Evolutionary conservation across 2,888 invertebrate genomes (phyloP).

Genomic region (Amphipyra tragopoginis): DNA sequence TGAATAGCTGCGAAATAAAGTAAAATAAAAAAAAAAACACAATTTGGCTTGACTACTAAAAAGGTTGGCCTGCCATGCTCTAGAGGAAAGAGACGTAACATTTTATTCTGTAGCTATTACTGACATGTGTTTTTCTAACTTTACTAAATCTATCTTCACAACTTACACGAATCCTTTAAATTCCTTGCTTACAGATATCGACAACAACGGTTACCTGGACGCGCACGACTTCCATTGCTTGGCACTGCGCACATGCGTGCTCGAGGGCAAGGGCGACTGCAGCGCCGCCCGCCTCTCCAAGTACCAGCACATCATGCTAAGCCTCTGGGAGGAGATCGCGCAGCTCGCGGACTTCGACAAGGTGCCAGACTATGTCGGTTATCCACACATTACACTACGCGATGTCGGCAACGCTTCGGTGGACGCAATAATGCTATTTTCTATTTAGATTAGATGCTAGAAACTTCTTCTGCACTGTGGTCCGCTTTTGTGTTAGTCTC

Average conservation of each 20-base stretch:
- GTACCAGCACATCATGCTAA: conserved; percentile 95
- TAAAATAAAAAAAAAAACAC: too few species aligned
- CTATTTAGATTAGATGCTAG: conserved; percentile 50
- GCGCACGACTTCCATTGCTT: conserved; percentile 95
- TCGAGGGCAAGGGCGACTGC: conserved; percentile 96
- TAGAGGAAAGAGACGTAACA: too few species aligned
- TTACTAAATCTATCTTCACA: neutral
- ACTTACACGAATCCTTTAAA: neutral
- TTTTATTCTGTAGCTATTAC: too few species aligned
- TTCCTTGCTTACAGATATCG: conserved; percentile 91
- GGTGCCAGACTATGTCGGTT: conserved; percentile 91
- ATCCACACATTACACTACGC: conserved; percentile 69
- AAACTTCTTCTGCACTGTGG: conserved; percentile 24
- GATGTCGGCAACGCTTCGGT: conserved; percentile 69
- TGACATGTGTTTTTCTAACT: too few species aligned
- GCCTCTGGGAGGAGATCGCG: conserved; percentile 96
- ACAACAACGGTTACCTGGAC: conserved; percentile 95
- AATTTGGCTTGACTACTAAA: too few species aligned
- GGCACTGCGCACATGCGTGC: conserved; percentile 94
- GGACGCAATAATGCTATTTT: conserved; percentile 63
- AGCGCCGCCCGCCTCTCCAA: conserved; percentile 92
- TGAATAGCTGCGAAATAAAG: too few species aligned
- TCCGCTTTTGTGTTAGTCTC: conserved; percentile 49
- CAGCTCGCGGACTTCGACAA: conserved; percentile 96
- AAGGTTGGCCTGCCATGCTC: too few species aligned